A percentile compares a stretch with the other conserved stretches of the same genome.
phyloP scores from a whole-genome alignment of 2,888 invertebrate species.

The Hydropsyche betteni region DNA sequence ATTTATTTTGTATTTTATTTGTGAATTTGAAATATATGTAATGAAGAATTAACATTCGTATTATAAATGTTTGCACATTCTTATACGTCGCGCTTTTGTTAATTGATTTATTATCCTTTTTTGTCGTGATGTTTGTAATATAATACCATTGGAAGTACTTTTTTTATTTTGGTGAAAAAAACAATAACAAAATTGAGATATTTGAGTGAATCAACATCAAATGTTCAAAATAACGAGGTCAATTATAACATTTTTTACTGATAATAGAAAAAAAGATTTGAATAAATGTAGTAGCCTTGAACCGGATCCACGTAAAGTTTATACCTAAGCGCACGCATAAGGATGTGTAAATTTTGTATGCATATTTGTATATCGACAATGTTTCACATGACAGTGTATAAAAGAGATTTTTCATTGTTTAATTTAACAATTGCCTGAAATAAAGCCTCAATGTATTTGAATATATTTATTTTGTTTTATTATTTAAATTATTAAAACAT shows the following conservation, averaged over 20 bases:
- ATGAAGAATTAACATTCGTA: neutral
- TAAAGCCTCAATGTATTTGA: conserved; percentile 28
- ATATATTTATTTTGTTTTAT: conserved; percentile 1
- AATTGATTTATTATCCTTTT: no score
- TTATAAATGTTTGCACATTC: neutral
- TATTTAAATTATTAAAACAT: no score
- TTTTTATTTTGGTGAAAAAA: no score
- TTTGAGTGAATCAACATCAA: no score
- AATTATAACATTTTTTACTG: no score
- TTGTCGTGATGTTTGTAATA: no score
- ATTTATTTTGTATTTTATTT: conserved; percentile 13
- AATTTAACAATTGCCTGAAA: conserved; percentile 27
- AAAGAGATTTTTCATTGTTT: conserved; percentile 14
- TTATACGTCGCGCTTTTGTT: neutral
- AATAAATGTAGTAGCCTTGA: no score
- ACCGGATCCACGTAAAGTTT: neutral
- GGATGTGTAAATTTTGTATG: conserved; percentile 11
- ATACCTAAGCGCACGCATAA: conserved; percentile 2
- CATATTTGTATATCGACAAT: conserved; percentile 15
- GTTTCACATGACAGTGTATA: conserved; percentile 28
- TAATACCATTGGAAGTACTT: no score
- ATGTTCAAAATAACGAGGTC: no score
- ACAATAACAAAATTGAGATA: no score
- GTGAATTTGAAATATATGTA: conserved; percentile 1
- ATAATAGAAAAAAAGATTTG: no score